Evolutionary conservation across 2,113 vertebrate species (phyloP).

Genomic region (Sylvilagus bachmani): DNA sequence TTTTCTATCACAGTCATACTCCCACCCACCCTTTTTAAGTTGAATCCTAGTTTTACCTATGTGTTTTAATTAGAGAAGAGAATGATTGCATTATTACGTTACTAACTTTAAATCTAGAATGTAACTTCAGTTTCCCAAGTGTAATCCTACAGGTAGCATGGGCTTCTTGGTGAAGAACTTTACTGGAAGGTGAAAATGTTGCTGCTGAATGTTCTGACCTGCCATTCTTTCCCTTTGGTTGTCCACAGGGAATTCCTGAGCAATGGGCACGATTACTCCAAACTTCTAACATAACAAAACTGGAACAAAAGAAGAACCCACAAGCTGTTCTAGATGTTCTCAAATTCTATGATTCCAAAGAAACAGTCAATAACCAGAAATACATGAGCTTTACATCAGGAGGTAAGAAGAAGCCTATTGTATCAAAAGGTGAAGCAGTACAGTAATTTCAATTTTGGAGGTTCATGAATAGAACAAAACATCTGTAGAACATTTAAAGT

Average conservation of each 20-base stretch:
- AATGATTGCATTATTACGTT: slow-evolving; percentile 87
- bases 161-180: slow-evolving; percentile 88
- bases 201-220: slow-evolving; percentile 76
- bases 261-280: slow-evolving; percentile 98
- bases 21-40: slow-evolving; percentile 87
- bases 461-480: background rate
- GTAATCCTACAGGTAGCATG: slow-evolving; percentile 88
- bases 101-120: slow-evolving; percentile 85
- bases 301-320: slow-evolving; percentile 99
- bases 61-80: slow-evolving; percentile 87
- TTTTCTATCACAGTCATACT: slow-evolving; percentile 87
- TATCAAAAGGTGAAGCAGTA: background rate
- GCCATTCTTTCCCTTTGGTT: slow-evolving; percentile 75
- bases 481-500: background rate
- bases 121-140: slow-evolving; percentile 85
- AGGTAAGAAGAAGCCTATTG: slow-evolving; percentile 89
- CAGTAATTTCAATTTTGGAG: background rate
- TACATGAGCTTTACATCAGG: slow-evolving; percentile 99
- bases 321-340: slow-evolving; percentile 98
- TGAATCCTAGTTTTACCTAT: slow-evolving; percentile 90
- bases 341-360: slow-evolving; percentile 99
- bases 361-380: slow-evolving; percentile 99
- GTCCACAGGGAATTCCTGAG: slow-evolving; percentile 96
- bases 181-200: slow-evolving; percentile 61
- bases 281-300: slow-evolving; percentile 99